Base-by-base conservation (phyloP, 2,797 vertebrate genomes). In the Melanotaenia trifasciata region DNA sequence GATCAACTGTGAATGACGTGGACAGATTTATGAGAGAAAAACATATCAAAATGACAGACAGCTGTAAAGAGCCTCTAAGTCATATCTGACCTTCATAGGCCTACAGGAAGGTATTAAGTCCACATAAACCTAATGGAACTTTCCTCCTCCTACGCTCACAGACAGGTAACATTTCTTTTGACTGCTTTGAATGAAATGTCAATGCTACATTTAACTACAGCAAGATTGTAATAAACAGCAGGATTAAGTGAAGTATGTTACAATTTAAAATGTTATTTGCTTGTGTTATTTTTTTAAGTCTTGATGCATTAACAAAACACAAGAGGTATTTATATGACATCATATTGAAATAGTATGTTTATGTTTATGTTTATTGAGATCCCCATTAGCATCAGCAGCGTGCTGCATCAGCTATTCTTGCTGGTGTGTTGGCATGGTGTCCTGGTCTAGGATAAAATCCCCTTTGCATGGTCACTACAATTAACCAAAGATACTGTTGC, bases 1-100 rank as follows among this genome's bases (percentile, higher is more conserved):
- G 72, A 99, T 98, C 78, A 99, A 82, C 98, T 99, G 91, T 16
- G 35, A 66, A 40, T 14, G 10, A 12, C 5, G n/a, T 26, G 59
- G 57, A 36, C 4, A 0, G 36, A 62, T 61, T 58, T 0, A 10
- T 43, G 20, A 9, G 50, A 61, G 14, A 32, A 61, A 81, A 16
- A 79, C 33, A 33, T 1, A 71, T 68, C 30, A 54, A 54, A 58
- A 58, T 2, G 20, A 67, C 56, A 60, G 12, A 64, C 53, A 38
- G 50, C 56, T 26, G 11, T 57, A 47, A 53, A 45, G 30, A 9
- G 2, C 24, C 40, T 40, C 18, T 6, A 24, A 61, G 51, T 64
- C 7, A 43, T 8, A 51, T 12, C 45, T 63, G 53, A 43, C 60
- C 16, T 67, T 64, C 64, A 58, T 69, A 30, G 38, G 30, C 20